Evolutionary conservation across 2,113 vertebrate genomes (phyloP).

Genomic region (Spilogale gracilis): DNA sequence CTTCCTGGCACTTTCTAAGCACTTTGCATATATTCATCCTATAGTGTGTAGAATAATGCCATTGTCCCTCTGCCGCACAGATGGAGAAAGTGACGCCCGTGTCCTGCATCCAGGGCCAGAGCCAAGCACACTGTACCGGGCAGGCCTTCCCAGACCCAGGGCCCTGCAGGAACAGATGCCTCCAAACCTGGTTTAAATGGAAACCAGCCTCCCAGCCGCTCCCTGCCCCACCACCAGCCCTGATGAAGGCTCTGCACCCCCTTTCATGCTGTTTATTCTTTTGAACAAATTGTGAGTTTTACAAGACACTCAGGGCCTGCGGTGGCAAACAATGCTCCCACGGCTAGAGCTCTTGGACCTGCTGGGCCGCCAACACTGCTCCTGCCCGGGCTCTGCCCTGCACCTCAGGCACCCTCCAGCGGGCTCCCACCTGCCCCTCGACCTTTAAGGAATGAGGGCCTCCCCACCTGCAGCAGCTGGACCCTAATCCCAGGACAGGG

Average conservation of each 20-base stretch:
- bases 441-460: neutral
- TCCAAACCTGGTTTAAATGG: constrained; percentile 75
- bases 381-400: neutral
- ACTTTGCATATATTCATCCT: neutral
- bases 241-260: constrained; percentile 42
- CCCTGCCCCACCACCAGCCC: neutral
- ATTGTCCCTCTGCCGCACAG: neutral
- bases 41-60: rapidly evolving
- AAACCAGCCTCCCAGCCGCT: constrained; percentile 52
- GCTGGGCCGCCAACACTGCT: neutral
- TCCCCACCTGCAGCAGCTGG: neutral
- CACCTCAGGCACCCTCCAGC: rapidly evolving
- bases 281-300: constrained; percentile 84
- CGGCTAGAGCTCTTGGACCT: neutral
- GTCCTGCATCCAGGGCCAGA: neutral
- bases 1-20: neutral
- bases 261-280: constrained; percentile 82
- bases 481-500: neutral
- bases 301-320: constrained; percentile 65
- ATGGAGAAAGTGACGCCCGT: neutral
- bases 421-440: neutral
- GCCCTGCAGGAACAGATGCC: neutral
- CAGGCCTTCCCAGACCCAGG: constrained; percentile 18
- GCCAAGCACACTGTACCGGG: neutral
- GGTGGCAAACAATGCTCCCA: constrained; percentile 75